A percentile compares a stretch with the other conserved stretches of the same genome.
These are phyloP conservation scores for Anniella stebbinsi DNA, from an alignment of 2,797 vertebrate genomes.

Conservation along the genomic window DNA sequence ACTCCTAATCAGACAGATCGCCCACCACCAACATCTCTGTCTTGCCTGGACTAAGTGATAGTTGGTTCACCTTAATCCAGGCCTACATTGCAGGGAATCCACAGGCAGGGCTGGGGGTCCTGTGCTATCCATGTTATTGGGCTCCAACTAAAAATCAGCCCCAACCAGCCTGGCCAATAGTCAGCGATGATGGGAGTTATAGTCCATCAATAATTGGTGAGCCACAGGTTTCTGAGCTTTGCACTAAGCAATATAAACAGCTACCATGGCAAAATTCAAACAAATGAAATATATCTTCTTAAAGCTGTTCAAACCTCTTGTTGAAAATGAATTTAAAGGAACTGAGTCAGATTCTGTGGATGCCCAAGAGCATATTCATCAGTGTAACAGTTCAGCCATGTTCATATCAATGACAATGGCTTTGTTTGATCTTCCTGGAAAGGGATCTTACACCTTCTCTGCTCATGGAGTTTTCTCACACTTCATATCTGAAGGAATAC, in stretches of 20 bases:
- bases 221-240: neutral
- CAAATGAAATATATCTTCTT: slow-evolving; percentile 8
- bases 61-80: neutral
- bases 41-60: neutral
- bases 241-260: neutral
- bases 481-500: neutral
- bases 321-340: slow-evolving; percentile 13
- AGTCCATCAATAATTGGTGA: neutral
- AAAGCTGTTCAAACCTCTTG: neutral
- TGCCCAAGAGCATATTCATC: slow-evolving; percentile 2
- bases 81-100: neutral
- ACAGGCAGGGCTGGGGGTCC: neutral
- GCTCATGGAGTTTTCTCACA: neutral
- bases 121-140: neutral
- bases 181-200: neutral
- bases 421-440: slow-evolving; percentile 24
- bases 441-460: neutral
- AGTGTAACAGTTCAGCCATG: slow-evolving; percentile 1
- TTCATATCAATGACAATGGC: slow-evolving; percentile 4
- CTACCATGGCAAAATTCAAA: neutral
- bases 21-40: neutral
- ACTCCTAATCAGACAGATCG: neutral
- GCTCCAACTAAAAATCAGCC: neutral
- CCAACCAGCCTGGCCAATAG: neutral
- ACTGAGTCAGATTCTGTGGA: neutral